Percentiles rank a stretch among this genome's conserved stretches.
These are phyloP conservation scores for Coilia nasus DNA, from an alignment of 2,797 vertebrate genomes.

Conservation along the genomic window DNA sequence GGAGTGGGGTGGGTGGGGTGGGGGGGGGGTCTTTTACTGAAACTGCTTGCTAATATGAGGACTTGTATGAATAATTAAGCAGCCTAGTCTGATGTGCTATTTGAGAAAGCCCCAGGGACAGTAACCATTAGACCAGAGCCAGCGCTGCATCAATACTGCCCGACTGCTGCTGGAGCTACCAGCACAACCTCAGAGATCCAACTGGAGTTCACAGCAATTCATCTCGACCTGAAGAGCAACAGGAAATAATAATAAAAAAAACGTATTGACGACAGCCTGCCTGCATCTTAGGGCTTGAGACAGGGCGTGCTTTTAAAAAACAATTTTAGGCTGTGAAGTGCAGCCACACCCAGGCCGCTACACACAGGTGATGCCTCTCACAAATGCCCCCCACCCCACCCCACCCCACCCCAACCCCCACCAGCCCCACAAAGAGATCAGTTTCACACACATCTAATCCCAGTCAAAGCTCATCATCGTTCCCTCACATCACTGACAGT, in stretches of 20 bases:
- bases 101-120: slow-evolving; percentile 71
- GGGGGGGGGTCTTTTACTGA: not conserved
- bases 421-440: not conserved
- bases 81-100: slow-evolving; percentile 64
- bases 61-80: slow-evolving; percentile 80
- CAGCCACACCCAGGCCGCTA: too few relatives aligned
- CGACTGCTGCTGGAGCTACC: slow-evolving; percentile 35
- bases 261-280: not conserved
- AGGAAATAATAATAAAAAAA: not conserved
- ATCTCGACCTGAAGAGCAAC: not conserved
- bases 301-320: too few relatives aligned
- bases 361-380: not conserved
- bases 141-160: slow-evolving; percentile 58
- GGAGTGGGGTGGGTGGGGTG: not conserved
- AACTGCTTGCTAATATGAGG: slow-evolving; percentile 34
- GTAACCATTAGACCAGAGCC: slow-evolving; percentile 65
- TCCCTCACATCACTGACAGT: not conserved
- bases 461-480: not conserved
- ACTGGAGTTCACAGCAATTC: not conserved
- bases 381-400: not conserved
- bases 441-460: slow-evolving; percentile 20
- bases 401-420: not conserved
- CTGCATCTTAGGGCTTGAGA: not conserved
- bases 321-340: too few relatives aligned
- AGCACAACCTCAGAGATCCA: slow-evolving; percentile 23